Evolutionary conservation across 2,113 vertebrate genomes (phyloP).

Genomic region (Xenopus tropicalis): DNA sequence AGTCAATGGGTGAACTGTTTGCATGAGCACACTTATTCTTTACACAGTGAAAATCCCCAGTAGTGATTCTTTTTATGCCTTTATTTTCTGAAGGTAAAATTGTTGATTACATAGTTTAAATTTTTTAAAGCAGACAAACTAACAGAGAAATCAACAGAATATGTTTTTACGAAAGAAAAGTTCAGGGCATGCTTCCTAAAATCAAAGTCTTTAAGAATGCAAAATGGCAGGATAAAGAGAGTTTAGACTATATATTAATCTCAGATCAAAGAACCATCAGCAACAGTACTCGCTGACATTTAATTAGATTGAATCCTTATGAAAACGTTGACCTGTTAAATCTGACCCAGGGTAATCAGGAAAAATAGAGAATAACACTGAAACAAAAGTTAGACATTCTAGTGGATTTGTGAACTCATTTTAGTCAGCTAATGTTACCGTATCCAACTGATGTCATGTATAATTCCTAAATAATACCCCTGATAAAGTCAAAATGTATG

Average conservation of each 20-base stretch:
- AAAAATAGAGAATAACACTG: constrained; percentile 28
- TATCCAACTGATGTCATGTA: neutral
- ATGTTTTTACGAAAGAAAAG: neutral
- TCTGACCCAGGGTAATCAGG: constrained; percentile 41
- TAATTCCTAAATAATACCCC: neutral
- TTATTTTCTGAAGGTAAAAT: too few species aligned
- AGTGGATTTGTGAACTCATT: neutral
- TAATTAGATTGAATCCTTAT: constrained; percentile 55
- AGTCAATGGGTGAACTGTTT: too few species aligned
- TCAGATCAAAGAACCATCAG: constrained; percentile 52
- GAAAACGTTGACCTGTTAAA: constrained; percentile 48
- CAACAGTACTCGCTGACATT: constrained; percentile 40
- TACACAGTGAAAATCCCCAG: too few species aligned
- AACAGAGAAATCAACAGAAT: too few species aligned
- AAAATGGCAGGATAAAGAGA: constrained; percentile 58
- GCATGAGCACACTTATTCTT: too few species aligned
- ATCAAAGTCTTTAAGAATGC: constrained; percentile 42
- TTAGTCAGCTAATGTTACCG: too few species aligned
- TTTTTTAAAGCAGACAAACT: too few species aligned
- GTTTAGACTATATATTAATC: constrained; percentile 53
- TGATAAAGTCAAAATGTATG: neutral
- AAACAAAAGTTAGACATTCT: constrained; percentile 25
- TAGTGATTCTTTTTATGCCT: too few species aligned
- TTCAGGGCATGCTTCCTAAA: constrained; percentile 53
- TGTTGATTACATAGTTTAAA: too few species aligned